Evolutionary conservation across 2,797 vertebrate genomes (phyloP).

Genomic region (Aeoliscus strigatus): DNA sequence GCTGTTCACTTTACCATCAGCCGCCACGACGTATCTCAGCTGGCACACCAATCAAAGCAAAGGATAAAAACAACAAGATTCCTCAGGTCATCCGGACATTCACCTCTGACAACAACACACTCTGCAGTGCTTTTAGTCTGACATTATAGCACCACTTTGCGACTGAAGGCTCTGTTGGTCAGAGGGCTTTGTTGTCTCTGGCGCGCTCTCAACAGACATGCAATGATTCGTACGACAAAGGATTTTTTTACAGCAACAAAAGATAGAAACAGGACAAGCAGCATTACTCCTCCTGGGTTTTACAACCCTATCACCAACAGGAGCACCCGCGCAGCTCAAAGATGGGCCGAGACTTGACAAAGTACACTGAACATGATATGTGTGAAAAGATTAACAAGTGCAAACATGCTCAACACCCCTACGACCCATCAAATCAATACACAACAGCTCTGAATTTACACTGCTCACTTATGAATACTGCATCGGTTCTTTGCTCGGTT

Average conservation of each 20-base stretch:
- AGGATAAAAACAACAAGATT: too few relatives aligned
- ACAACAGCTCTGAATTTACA: too few relatives aligned
- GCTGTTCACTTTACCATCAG: constrained; percentile 4
- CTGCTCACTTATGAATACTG: too few relatives aligned
- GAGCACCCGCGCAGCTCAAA: too few relatives aligned
- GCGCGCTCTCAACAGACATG: constrained; percentile 12
- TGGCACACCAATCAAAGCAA: constrained; percentile 16
- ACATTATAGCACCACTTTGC: constrained; percentile 30
- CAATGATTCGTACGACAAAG: constrained; percentile 25
- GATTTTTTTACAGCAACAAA: constrained; percentile 3
- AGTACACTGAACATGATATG: too few relatives aligned
- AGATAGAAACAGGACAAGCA: constrained; percentile 6
- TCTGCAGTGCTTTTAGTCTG: constrained; percentile 10
- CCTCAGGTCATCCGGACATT: constrained; percentile 10
- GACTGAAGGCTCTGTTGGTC: constrained; percentile 31
- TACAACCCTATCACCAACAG: constrained; percentile 7
- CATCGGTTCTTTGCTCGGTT: too few relatives aligned
- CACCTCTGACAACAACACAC: constrained; percentile 17
- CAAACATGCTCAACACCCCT: too few relatives aligned
- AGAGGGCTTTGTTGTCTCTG: constrained; percentile 17
- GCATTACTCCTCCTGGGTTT: too few relatives aligned
- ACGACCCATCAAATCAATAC: too few relatives aligned
- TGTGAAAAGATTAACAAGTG: too few relatives aligned
- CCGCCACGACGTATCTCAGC: constrained; percentile 7
- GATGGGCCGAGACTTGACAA: too few relatives aligned